phyloP scores from a whole-genome alignment of 2,888 invertebrate species.

The Leptopilina syphax region DNA sequence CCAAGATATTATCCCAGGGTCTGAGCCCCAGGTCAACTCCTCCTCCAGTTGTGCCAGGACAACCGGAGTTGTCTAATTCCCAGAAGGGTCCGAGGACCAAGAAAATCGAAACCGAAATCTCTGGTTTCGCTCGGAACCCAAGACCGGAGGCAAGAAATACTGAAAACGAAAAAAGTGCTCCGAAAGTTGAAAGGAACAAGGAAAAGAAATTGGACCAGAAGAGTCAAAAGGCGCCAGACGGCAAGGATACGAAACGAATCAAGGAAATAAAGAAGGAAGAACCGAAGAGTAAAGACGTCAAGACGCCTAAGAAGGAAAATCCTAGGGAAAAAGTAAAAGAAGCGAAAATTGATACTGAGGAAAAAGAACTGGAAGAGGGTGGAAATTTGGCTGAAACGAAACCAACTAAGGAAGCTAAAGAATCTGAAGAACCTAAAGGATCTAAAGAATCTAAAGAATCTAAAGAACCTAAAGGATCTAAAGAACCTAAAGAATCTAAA shows the following conservation, averaged over 20 bases:
- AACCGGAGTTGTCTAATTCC: background rate
- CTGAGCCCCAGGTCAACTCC: conserved; percentile 74
- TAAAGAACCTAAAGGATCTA: no score
- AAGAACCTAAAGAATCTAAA: no score
- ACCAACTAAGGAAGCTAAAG: no score
- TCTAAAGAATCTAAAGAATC: background rate
- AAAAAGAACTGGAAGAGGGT: conserved; percentile 39
- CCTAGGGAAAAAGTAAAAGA: conserved; percentile 45
- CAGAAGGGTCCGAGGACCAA: conserved; percentile 55
- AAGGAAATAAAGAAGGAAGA: conserved; percentile 43
- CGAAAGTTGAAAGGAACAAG: background rate
- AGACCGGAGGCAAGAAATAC: background rate
- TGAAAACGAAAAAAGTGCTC: background rate
- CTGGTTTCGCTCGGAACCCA: conserved; percentile 19
- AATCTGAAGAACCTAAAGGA: no score
- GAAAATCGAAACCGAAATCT: background rate
- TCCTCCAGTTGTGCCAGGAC: conserved; percentile 65
- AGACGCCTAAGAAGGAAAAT: conserved; percentile 37
- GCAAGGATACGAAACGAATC: conserved; percentile 39
- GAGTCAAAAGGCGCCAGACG: background rate
- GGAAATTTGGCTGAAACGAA: background rate
- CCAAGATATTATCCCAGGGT: conserved; percentile 85
- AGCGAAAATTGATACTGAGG: background rate
- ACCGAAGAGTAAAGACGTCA: conserved; percentile 26
- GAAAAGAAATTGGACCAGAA: background rate